These are phyloP conservation scores for Onychomys torridus DNA, from an alignment of 2,797 vertebrate genomes.

Conservation along the genomic window DNA sequence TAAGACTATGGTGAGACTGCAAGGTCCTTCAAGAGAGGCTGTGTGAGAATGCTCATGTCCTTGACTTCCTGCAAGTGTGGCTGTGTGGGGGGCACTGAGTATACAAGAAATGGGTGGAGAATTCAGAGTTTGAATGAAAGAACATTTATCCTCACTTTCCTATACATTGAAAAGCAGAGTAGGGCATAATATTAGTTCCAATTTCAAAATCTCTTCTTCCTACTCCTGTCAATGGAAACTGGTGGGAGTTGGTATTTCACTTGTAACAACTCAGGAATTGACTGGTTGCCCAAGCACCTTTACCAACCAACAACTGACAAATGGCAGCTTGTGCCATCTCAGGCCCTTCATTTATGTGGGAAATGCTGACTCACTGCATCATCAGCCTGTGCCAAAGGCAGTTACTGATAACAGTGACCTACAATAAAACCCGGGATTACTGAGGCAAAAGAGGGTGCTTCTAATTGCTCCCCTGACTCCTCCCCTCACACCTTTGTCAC, in stretches of 20 bases:
- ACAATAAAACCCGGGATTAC: not conserved
- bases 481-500: not conserved
- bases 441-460: not conserved
- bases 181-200: not conserved
- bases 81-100: too few species aligned
- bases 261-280: not conserved
- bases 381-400: not conserved
- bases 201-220: not conserved
- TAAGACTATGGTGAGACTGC: too few species aligned
- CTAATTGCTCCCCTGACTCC: not conserved
- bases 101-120: not conserved
- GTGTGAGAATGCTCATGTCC: not conserved
- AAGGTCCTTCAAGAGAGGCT: not conserved
- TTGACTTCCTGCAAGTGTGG: not conserved
- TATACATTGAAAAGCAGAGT: not conserved
- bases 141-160: not conserved
- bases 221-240: not conserved
- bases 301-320: rapidly evolving
- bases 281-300: not conserved
- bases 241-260: too few species aligned
- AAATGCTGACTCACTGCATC: not conserved
- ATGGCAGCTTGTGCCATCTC: not conserved
- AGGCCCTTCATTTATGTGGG: not conserved
- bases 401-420: not conserved
- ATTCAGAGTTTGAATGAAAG: not conserved